Evolutionary conservation across 2,888 invertebrate species (phyloP), one percentile per base, ranked within the genome.

Genomic region (Ophion ellenae): DNA sequence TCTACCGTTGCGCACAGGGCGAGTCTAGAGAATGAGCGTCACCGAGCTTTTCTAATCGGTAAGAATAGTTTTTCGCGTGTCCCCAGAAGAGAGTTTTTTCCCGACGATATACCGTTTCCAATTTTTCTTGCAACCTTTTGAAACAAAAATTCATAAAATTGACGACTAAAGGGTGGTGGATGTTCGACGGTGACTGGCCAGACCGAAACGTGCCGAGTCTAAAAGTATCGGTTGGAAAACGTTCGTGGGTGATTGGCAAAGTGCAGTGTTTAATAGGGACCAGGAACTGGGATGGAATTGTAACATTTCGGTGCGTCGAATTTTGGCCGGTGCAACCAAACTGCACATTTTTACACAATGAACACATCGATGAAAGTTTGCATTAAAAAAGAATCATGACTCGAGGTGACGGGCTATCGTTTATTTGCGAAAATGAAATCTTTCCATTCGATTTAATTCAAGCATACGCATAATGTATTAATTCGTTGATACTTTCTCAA

Each of bases 401-500:
- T 70, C 9, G 17, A 53, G 40, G 40, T 40, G 9, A 40, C 9
- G 28, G 53, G 70, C 28, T 53, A n/a, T 47, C 45, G 9, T 70
- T 53, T 53, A 53, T 70, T 11, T 17, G 17, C 3, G 17, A 28
- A 28, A 53, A 70, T 17, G n/a, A 53, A 17, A 70, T 70, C 53
- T 53, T 28, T 53, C 32, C 70, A 70, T 53, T 70, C 40, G 17
- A 53, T 53, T 45, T 69, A 45, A 45, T 45, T 70, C 70, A 53
- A 53, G 47, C 28, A 53, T 53, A 28, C 47, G 7, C 70, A 53
- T 70, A 69, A 69, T 70, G 70, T 70, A 70, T 28, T 53, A 53
- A 70, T 28, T 47, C 53, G 70, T 70, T 70, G 53, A 70, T 28
- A 70, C 47, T 70, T 70, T 70, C 53, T 69, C 53, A 59, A 73